Base-by-base conservation (phyloP, 2,888 invertebrate species). In the Torymus texanus region DNA sequence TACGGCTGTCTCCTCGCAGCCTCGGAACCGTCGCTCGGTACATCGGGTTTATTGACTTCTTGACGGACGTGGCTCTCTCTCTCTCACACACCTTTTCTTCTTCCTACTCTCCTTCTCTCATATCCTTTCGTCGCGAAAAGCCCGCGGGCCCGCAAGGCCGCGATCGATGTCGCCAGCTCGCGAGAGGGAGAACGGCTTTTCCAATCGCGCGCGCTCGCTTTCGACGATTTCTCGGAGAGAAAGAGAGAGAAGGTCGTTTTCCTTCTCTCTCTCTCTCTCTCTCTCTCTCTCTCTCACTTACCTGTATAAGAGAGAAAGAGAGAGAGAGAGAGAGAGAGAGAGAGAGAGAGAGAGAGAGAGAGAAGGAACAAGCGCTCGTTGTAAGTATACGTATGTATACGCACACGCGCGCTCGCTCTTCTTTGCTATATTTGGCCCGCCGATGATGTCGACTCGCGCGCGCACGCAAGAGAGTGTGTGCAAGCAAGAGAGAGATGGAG, bases 371-470 rank as follows among this genome's bases (percentile, higher is more conserved):
- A 29, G 29, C 29, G 29, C 50, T 50, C n/a, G 5, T 55, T 14
- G 10, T 63, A 41, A 14, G n/a, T 50, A 53, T 14, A 12, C 50
- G 53, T 16, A 21, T 51, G 53, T 12, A 21, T 56, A 14, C 53
- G 53, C 14, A 29, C 53, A 24, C n/a, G 16, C 70, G 51, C 29
- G 13, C 62, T 16, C 13, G 24, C 58, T 56, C 67, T 62, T 70
- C 63, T 80, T 80, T 76, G 72, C 80, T 80, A 77, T 80, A 80
- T 80, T 80, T 80, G 80, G 80, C 68, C 70, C 73, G 77, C 16
- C 50, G 70, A 53, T 71, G 66, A 61, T 65, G 75, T 56, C 71
- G 75, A 21, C 79, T 8, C 3, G 63, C 13, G 55, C 50, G 21
- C 41, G 12, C 79, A 10, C 3, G n/a, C n/a, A n/a, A n/a, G 63